Conservation (phyloP, 2,888 invertebrate species). For the Hedychridium roseum region DNA sequence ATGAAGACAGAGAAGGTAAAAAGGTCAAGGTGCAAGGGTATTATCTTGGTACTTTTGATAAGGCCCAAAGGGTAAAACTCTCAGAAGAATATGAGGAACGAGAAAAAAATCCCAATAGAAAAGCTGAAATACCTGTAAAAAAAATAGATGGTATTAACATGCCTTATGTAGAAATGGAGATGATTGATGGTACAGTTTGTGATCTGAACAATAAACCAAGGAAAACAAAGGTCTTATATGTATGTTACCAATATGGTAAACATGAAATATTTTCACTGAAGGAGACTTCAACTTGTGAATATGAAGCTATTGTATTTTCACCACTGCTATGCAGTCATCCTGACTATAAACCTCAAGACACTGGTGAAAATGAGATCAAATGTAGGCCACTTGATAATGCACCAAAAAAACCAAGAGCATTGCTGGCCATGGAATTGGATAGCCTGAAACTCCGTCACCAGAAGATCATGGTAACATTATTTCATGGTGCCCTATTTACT, state of each 20-base stretch:
- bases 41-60: conserved; percentile 81
- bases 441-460: conserved; percentile 75
- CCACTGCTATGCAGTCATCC: conserved; percentile 90
- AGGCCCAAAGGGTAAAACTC: conserved; percentile 70
- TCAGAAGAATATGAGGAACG: conserved; percentile 67
- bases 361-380: conserved; percentile 79
- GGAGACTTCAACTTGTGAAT: conserved; percentile 93
- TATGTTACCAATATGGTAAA: conserved; percentile 87
- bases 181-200: conserved; percentile 90
- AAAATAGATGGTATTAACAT: conserved; percentile 89
- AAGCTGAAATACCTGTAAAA: conserved; percentile 65
- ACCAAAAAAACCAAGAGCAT: conserved; percentile 76
- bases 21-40: conserved; percentile 85
- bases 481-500: too few relatives aligned
- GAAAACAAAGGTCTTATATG: conserved; percentile 82
- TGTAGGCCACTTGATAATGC: conserved; percentile 75
- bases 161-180: conserved; percentile 87
- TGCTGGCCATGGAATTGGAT: conserved; percentile 77
- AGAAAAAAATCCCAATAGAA: conserved; percentile 68
- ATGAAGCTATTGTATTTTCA: conserved; percentile 90
- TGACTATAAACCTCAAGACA: conserved; percentile 81
- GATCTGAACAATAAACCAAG: conserved; percentile 89
- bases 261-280: conserved; percentile 93
- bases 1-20: conserved; percentile 93
- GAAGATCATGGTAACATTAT: conserved; percentile 65